Evolutionary conservation across 2,113 vertebrate species (phyloP).

Genomic region (Collichthys lucidus): DNA sequence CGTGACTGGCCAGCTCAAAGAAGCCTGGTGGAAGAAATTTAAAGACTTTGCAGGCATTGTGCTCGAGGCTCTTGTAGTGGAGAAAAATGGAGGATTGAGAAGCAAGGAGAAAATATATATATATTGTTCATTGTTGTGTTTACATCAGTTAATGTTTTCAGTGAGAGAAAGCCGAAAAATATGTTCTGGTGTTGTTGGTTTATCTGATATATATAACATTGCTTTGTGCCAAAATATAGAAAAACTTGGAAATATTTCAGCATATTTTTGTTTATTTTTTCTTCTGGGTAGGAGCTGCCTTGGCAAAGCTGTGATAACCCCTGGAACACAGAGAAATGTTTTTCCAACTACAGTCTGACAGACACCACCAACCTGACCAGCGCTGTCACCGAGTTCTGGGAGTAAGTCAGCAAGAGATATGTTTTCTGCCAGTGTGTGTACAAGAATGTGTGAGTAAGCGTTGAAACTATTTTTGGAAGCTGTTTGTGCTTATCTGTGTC

Average conservation of each 20-base stretch:
- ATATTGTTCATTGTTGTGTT: conserved; percentile 14
- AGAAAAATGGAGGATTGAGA: conserved; percentile 6
- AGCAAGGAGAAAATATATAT: background rate
- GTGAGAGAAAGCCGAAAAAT: background rate
- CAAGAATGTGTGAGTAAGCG: background rate
- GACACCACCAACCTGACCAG: conserved; percentile 93
- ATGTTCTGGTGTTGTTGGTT: background rate
- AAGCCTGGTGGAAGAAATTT: conserved; percentile 38
- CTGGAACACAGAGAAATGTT: conserved; percentile 92
- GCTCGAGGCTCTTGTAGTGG: conserved; percentile 14
- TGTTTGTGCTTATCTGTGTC: conserved; percentile 5
- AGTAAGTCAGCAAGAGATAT: conserved; percentile 81
- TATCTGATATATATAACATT: background rate
- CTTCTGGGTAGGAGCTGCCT: conserved; percentile 85
- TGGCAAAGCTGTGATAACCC: conserved; percentile 91
- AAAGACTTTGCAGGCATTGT: conserved; percentile 35
- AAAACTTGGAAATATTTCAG: background rate
- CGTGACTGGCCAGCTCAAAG: background rate
- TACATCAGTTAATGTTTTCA: background rate
- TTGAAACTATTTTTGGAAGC: background rate
- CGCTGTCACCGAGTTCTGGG: conserved; percentile 93
- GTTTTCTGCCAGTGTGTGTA: background rate
- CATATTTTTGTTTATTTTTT: background rate
- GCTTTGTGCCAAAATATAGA: background rate
- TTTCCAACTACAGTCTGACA: conserved; percentile 90